Percentiles rank a stretch among this genome's conserved stretches.
phyloP scores from a whole-genome alignment of 35 echinoderm and acorn worm species.

The Chiridota heheva region DNA sequence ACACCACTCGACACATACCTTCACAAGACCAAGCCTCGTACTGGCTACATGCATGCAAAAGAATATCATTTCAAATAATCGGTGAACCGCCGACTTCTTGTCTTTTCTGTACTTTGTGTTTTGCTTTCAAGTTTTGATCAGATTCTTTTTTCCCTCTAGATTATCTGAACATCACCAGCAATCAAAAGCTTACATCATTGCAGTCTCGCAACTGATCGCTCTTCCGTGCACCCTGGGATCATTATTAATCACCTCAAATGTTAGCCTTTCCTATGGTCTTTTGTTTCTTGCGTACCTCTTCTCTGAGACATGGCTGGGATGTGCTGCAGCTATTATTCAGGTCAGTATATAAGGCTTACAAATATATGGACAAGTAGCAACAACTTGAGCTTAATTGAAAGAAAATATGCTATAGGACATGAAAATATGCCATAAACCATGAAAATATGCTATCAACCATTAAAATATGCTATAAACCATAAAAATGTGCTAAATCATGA shows the following conservation, averaged over 20 bases:
- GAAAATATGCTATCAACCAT: background rate
- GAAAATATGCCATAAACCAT: background rate
- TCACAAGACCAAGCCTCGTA: too few relatives aligned
- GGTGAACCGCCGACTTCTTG: too few relatives aligned
- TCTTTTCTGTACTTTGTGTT: too few relatives aligned
- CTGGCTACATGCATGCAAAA: too few relatives aligned
- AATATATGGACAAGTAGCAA: too few relatives aligned
- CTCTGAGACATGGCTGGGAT: conserved; percentile 51
- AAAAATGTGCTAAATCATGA: too few relatives aligned
- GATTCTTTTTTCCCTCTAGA: conserved; percentile 5
- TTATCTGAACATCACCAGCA: conserved; percentile 37
- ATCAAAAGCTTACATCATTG: conserved; percentile 52
- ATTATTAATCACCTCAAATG: background rate
- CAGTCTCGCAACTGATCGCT: conserved; percentile 29
- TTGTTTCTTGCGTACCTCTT: conserved; percentile 42
- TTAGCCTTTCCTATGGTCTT: conserved; percentile 4
- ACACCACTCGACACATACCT: too few relatives aligned
- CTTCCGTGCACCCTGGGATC: conserved; percentile 26
- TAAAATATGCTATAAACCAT: too few relatives aligned
- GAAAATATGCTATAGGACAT: background rate
- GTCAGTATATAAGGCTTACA: background rate
- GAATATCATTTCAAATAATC: too few relatives aligned
- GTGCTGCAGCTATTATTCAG: conserved; percentile 51
- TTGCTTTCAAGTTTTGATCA: too few relatives aligned
- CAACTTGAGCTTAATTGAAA: background rate